Base-by-base conservation (phyloP, 1,140 invertebrate species). In the Ylistrum balloti region DNA sequence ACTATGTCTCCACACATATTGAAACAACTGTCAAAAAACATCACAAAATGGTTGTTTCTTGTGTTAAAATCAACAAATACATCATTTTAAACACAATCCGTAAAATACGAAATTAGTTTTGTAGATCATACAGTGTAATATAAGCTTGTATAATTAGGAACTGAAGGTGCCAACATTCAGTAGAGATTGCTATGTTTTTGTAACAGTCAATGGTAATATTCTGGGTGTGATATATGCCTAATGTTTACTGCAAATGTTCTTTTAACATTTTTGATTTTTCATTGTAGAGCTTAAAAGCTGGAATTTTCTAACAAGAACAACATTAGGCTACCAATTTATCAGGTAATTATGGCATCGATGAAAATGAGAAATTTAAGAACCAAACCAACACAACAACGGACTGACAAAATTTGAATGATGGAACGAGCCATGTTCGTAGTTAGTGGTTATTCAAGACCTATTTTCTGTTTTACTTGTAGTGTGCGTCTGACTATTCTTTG, bases 221-320 rank as follows among this genome's bases (percentile, higher is more conserved):
- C 2, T 74, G n/a, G n/a, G 28, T 74, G 56, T 74, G 56, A 74
- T 28, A 74, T 74, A n/a, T 74, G 22, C n/a, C 22, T 28, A 17
- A 45, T 45, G 20, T 45, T 13, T 15, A 45, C 17, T 15, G 41
- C 10, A 45, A 45, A n/a, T 86, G 10, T 74, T 15, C 86, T 35
- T 38, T 20, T 15, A 20, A 74, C 0, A 32, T 87, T 48, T 33
- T 48, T 15, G 34, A 74, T 33, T 89, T 45, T 92, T 56, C 88
- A 38, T 91, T 93, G 38, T 91, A 95, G 95, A 95, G 88, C 88
- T 95, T n/a, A 90, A 92, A 88, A 94, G 93, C 38, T 95, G 95
- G 95, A 95, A 95, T 91, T 93, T 95, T 85, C 86, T 95, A 13
- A 95, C 95, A 20, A 93, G 94, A 93, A 95, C 94, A 85, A 94